Conservation (phyloP, 2,888 invertebrate species). For the Smittia sp. region DNA sequence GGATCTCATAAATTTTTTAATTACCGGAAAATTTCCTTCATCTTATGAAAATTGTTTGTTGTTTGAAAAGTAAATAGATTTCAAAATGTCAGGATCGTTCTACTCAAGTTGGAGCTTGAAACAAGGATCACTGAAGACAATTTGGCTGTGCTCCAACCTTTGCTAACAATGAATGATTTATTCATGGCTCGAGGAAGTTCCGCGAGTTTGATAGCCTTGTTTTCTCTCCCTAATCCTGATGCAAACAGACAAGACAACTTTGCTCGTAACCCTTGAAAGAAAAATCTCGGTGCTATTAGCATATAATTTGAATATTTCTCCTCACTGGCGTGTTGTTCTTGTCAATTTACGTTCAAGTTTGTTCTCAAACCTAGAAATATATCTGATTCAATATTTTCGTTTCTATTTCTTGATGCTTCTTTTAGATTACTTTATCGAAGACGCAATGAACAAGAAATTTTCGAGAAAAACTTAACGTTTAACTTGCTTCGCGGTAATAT, state of each 20-base stretch:
- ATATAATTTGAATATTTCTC: neutral
- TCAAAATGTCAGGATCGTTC: neutral
- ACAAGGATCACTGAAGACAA: neutral
- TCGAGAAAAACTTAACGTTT: constrained; percentile 14
- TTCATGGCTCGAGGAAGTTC: no score
- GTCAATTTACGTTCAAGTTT: no score
- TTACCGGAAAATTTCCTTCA: no score
- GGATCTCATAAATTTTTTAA: neutral
- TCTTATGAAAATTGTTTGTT: no score
- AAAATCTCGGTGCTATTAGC: neutral
- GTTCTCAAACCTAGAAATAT: neutral
- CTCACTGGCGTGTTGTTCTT: neutral
- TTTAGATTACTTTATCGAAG: constrained; percentile 24
- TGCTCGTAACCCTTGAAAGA: neutral
- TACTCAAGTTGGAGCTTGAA: neutral
- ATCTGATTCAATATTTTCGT: neutral
- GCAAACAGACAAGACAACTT: no score
- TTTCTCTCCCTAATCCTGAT: no score
- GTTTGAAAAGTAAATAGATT: no score
- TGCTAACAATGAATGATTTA: no score
- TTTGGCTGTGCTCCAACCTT: no score
- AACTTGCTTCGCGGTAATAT: constrained; percentile 25
- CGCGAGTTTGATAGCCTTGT: no score
- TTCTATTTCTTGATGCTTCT: neutral
- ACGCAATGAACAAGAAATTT: constrained; percentile 27